A percentile compares a stretch with the other conserved stretches of the same genome.
Conservation (phyloP, 1,140 invertebrate species). For the Pectinophora gossypiella region DNA sequence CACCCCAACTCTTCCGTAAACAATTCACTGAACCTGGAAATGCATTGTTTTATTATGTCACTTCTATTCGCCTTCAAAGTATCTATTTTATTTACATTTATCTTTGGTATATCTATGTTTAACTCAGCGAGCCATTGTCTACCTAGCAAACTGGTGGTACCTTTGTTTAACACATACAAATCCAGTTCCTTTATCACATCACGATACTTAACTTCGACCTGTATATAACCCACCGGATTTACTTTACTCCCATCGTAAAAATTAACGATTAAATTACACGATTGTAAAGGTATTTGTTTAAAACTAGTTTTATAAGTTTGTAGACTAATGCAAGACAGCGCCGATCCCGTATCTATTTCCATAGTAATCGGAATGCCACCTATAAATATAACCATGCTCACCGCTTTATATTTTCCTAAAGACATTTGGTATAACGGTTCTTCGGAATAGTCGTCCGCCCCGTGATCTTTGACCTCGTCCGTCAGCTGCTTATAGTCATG, state of each 20-base stretch:
- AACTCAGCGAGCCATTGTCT: neutral
- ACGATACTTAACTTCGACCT: neutral
- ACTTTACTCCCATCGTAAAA: conserved; percentile 1
- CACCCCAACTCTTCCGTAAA: neutral
- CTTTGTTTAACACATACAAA: neutral
- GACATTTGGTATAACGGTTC: neutral
- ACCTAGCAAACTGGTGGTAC: neutral
- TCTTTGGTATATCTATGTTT: neutral
- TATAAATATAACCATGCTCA: neutral
- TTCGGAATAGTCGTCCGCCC: neutral
- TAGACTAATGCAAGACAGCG: conserved; percentile 1
- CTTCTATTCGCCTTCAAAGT: neutral
- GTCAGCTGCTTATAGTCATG: too few relatives aligned
- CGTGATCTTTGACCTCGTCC: too few relatives aligned
- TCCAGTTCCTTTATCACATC: neutral
- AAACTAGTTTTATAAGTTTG: neutral
- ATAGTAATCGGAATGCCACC: neutral
- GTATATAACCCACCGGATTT: neutral
- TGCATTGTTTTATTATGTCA: neutral
- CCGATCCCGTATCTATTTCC: conserved; percentile 2
- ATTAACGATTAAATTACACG: neutral
- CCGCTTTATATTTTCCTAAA: neutral
- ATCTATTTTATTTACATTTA: neutral
- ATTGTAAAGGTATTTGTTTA: neutral
- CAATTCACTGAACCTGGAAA: neutral